Base-by-base conservation (phyloP, 2,797 vertebrate genomes). In the Xenops minutus region DNA sequence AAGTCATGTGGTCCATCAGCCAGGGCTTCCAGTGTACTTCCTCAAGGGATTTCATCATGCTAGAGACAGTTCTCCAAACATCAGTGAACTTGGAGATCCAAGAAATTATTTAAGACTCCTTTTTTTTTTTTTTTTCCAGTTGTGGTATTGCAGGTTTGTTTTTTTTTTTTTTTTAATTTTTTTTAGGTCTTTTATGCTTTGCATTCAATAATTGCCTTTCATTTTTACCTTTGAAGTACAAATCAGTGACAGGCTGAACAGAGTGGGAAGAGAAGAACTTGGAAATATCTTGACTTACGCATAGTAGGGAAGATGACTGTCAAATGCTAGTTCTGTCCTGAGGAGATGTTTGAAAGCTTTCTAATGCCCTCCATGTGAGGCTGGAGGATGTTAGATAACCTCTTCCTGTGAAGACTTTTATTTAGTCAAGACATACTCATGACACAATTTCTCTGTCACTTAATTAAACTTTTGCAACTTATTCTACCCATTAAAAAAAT, bases 21-120 rank as follows among this genome's bases (percentile, higher is more conserved):
- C 2, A 2, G 1, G 3, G 37, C 2, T 8, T 49, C 14, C 76
- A 32, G 0, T 5, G 8, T 6, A 2, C 10, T 24, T 39, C 52
- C 44, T 39, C 30, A 17, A 30, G 32, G 51, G 27, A 14, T 30
- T 63, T 19, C 24, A 12, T 49, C 19, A 13, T 6, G 5, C 2
- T 24, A 2, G 22, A 59, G 18, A 36, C 36, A 29, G 18, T 58
- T 86, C 48, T 67, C 22, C 32, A 54, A 86, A 59, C 15, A 69
- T 9, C 41, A 86, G 7, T 36, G n/a, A 67, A n/a, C 27, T 36
- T 2, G 2, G 22, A 92, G 30, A 67, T 16, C 29, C 23, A 56
- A 59, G 9, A 24, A 54, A 30, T 64, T 59, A 49, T 71, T 91
- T 55, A 63, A 44, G 18, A 37, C 2, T 29, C 16, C 3, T 20